Percentiles rank a stretch among this genome's conserved stretches.
phyloP scores from a whole-genome alignment of 2,113 vertebrate species.

The Promerops cafer region DNA sequence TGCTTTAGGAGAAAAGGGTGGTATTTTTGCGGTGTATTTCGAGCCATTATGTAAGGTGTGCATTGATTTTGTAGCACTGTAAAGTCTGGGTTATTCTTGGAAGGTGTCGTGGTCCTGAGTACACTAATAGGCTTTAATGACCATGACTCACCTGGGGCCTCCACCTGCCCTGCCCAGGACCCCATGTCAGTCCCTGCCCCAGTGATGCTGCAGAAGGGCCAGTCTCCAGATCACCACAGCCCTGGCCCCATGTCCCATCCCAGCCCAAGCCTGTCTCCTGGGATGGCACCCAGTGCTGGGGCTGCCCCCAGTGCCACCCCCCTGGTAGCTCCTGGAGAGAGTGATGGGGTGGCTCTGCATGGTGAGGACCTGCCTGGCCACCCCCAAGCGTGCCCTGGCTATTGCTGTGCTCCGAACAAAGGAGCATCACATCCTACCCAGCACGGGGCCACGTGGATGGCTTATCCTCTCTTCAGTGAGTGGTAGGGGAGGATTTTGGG shows the following conservation, averaged over 20 bases:
- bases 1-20: not conserved
- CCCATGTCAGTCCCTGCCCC: not conserved
- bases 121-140: not conserved
- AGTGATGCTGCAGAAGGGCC: accelerated
- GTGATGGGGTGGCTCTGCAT: not conserved
- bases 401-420: not conserved
- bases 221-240: not conserved
- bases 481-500: not conserved
- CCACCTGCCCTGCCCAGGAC: not conserved
- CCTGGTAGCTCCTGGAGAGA: not conserved
- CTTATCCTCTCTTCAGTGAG: not conserved
- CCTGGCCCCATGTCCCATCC: not conserved
- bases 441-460: not conserved
- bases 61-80: not conserved
- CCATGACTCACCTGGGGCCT: not conserved
- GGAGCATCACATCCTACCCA: not conserved
- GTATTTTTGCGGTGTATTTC: not conserved
- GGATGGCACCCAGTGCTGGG: not conserved
- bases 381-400: not conserved
- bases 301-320: not conserved
- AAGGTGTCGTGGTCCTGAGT: not conserved
- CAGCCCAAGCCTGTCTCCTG: not conserved
- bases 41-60: not conserved
- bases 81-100: not conserved
- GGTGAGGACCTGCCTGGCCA: not conserved